Percentiles rank a stretch among this genome's conserved stretches.
phyloP scores from a whole-genome alignment of 2,797 vertebrate genomes.

The Rhynchotus rufescens region DNA sequence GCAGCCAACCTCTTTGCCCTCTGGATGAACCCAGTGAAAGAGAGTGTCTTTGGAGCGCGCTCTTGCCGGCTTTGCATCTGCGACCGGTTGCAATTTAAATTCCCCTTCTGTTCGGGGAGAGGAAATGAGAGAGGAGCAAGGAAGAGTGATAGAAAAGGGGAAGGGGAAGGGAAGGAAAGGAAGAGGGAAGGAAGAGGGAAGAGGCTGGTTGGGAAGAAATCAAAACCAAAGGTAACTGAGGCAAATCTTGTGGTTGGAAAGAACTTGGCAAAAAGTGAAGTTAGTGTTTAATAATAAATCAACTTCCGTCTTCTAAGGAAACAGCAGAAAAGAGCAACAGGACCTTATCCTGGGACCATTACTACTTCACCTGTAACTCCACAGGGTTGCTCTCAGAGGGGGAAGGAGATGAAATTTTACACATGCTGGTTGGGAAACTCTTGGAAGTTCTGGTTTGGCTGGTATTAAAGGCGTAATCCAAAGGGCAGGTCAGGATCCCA shows the following conservation, averaged over 20 bases:
- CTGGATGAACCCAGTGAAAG: slow-evolving; percentile 72
- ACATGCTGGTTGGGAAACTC: not conserved
- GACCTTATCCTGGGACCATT: not conserved
- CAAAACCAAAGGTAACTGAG: not conserved
- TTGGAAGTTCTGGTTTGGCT: not conserved
- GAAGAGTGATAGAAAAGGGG: not conserved
- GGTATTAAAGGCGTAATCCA: not conserved
- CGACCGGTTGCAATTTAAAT: slow-evolving; percentile 65
- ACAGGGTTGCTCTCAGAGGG: not conserved
- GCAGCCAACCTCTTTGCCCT: slow-evolving; percentile 74
- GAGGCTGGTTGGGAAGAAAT: not conserved
- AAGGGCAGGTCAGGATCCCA: not conserved
- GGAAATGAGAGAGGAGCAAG: slow-evolving; percentile 60
- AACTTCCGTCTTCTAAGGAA: not conserved
- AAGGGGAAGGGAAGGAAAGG: not conserved
- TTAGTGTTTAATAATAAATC: not conserved
- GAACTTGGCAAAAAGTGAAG: not conserved
- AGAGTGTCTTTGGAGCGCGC: slow-evolving; percentile 23
- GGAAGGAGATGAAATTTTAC: not conserved
- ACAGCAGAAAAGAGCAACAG: not conserved
- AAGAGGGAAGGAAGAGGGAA: not conserved
- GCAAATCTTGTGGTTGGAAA: not conserved
- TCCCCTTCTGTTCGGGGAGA: slow-evolving; percentile 63
- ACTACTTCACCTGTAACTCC: not conserved
- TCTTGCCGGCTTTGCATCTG: slow-evolving; percentile 58